phyloP scores from a whole-genome alignment of 1,140 invertebrate genomes.

The Ceratina calcarata region DNA sequence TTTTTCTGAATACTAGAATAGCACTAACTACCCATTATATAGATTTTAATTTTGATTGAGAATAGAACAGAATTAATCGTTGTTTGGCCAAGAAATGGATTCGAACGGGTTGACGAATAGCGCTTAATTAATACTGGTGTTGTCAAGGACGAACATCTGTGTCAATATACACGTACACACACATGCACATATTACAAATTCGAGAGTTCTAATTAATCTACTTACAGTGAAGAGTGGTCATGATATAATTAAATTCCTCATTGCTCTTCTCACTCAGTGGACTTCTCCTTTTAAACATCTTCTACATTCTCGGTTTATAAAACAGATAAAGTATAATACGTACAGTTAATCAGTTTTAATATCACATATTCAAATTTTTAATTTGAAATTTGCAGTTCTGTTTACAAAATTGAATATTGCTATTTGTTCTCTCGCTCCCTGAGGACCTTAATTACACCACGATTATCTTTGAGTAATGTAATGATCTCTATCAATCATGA shows the following conservation, averaged over 20 bases:
- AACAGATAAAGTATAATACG: too few species aligned
- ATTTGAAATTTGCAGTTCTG: too few species aligned
- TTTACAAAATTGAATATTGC: too few species aligned
- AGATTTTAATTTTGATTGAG: not conserved
- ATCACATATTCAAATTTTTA: not conserved
- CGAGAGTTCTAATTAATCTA: not conserved
- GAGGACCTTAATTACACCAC: conserved; percentile 15
- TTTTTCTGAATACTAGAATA: too few species aligned
- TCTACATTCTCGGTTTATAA: too few species aligned
- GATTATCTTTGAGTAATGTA: not conserved
- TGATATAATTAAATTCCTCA: conserved; percentile 25
- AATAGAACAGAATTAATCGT: too few species aligned
- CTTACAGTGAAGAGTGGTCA: not conserved
- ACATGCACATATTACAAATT: conserved; percentile 16
- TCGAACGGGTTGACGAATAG: conserved; percentile 1
- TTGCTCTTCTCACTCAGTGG: not conserved
- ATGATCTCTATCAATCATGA: conserved; percentile 31
- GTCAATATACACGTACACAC: conserved; percentile 27
- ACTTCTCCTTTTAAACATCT: not conserved
- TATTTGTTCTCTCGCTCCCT: too few species aligned
- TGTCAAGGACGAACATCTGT: not conserved
- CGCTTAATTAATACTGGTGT: not conserved
- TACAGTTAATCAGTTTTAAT: too few species aligned
- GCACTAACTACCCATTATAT: not conserved
- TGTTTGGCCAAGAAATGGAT: not conserved